These are phyloP conservation scores for Danio albolineatus DNA, from an alignment of 2,797 vertebrate genomes.

Conservation along the genomic window DNA sequence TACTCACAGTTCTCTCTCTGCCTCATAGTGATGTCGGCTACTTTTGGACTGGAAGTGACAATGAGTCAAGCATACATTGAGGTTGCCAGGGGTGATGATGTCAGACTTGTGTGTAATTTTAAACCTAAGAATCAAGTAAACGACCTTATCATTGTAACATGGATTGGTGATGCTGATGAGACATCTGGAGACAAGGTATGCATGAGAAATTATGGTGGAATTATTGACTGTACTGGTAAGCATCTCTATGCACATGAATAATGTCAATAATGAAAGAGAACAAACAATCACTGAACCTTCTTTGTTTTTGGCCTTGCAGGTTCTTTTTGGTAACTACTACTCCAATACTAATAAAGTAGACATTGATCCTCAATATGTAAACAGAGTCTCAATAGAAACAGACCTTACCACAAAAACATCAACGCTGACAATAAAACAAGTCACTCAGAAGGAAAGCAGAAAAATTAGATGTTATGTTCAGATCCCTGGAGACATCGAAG, in stretches of 20 bases:
- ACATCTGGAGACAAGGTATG: slow-evolving; percentile 66
- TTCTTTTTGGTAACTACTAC: slow-evolving; percentile 66
- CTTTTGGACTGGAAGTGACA: slow-evolving; percentile 70
- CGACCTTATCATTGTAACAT: slow-evolving; percentile 59
- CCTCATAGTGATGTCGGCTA: slow-evolving; percentile 69
- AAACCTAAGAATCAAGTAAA: slow-evolving; percentile 55
- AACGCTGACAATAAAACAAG: slow-evolving; percentile 65
- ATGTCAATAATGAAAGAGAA: no score
- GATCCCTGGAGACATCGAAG: slow-evolving; percentile 71
- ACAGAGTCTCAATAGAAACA: slow-evolving; percentile 62
- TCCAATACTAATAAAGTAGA: slow-evolving; percentile 35
- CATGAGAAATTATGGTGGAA: neutral
- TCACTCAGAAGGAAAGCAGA: slow-evolving; percentile 73
- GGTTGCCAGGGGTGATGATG: slow-evolving; percentile 68
- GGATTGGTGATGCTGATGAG: slow-evolving; percentile 61
- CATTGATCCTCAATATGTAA: slow-evolving; percentile 68
- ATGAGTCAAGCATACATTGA: slow-evolving; percentile 66
- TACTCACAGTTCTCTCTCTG: neutral
- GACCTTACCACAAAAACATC: slow-evolving; percentile 29
- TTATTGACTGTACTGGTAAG: no score
- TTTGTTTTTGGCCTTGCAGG: slow-evolving; percentile 58
- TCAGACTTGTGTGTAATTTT: slow-evolving; percentile 74
- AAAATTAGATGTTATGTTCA: slow-evolving; percentile 71
- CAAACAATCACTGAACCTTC: neutral
- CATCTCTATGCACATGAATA: no score